phyloP scores from a whole-genome alignment of 1,140 invertebrate genomes.

The Drosophila gunungcola region DNA sequence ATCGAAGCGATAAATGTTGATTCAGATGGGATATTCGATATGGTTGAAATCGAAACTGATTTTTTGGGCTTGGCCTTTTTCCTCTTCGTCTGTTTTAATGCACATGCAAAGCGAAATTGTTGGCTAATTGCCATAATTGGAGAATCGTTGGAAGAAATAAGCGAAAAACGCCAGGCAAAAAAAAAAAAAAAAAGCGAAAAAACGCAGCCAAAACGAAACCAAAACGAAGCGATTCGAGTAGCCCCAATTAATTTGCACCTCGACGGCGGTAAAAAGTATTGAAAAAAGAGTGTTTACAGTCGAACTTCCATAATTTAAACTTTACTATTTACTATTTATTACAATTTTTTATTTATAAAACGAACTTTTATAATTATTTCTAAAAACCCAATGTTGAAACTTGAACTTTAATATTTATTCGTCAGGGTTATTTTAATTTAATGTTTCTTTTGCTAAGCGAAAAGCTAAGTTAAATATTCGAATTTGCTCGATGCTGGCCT shows the following conservation, averaged over 20 bases:
- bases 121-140: constrained; percentile 74
- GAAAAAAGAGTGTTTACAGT: constrained; percentile 2
- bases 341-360: too few relatives aligned
- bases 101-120: constrained; percentile 55
- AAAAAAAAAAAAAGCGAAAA: constrained; percentile 11
- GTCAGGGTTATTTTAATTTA: too few relatives aligned
- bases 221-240: constrained; percentile 41
- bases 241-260: constrained; percentile 70
- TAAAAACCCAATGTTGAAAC: neutral
- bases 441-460: too few relatives aligned
- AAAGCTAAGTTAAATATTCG: too few relatives aligned
- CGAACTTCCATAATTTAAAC: neutral
- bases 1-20: constrained; percentile 36
- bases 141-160: constrained; percentile 54
- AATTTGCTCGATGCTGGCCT: too few relatives aligned
- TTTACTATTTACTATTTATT: too few relatives aligned
- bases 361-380: too few relatives aligned
- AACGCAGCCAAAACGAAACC: constrained; percentile 21
- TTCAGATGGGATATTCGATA: constrained; percentile 33
- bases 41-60: constrained; percentile 22
- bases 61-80: constrained; percentile 44
- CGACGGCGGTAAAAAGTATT: constrained; percentile 7
- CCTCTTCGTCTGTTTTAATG: constrained; percentile 11
- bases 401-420: too few relatives aligned
- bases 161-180: constrained; percentile 4